Evolutionary conservation across 2,797 vertebrate genomes (phyloP).

Genomic region (Serranus cabrilla): DNA sequence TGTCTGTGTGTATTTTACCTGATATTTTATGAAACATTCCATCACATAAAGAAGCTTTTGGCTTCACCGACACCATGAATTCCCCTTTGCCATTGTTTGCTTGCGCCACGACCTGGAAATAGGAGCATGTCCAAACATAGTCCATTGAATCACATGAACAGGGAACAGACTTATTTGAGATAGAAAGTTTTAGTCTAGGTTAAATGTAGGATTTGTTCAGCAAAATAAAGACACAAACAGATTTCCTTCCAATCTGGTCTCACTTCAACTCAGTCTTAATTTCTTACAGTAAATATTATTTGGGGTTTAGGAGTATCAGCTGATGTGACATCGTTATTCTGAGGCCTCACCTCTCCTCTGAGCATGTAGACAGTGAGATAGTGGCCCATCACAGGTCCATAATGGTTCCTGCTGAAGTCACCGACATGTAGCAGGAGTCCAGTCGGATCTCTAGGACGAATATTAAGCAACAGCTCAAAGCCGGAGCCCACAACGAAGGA

Average conservation of each 20-base stretch:
- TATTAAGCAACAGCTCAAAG: slow-evolving; percentile 89
- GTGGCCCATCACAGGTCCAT: slow-evolving; percentile 52
- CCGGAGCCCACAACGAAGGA: slow-evolving; percentile 84
- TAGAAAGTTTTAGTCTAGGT: background rate
- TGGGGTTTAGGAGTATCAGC: background rate
- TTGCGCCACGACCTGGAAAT: slow-evolving; percentile 87
- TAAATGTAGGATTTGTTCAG: background rate
- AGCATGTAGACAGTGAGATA: slow-evolving; percentile 90
- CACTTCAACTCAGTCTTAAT: background rate
- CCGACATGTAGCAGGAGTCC: slow-evolving; percentile 89
- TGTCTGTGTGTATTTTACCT: slow-evolving; percentile 81
- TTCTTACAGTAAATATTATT: background rate
- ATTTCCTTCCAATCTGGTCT: background rate
- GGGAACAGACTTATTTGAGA: background rate
- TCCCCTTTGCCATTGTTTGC: slow-evolving; percentile 87
- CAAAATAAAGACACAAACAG: background rate
- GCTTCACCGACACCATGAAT: slow-evolving; percentile 87
- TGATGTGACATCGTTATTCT: background rate
- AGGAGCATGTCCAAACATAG: slow-evolving; percentile 15
- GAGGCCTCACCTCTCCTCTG: slow-evolving; percentile 87
- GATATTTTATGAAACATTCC: slow-evolving; percentile 91
- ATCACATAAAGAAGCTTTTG: slow-evolving; percentile 87
- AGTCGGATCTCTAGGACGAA: slow-evolving; percentile 88
- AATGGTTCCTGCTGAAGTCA: slow-evolving; percentile 60
- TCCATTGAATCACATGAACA: background rate